phyloP scores from a whole-genome alignment of 2,797 vertebrate genomes.

The Phataginus tetradactyla region DNA sequence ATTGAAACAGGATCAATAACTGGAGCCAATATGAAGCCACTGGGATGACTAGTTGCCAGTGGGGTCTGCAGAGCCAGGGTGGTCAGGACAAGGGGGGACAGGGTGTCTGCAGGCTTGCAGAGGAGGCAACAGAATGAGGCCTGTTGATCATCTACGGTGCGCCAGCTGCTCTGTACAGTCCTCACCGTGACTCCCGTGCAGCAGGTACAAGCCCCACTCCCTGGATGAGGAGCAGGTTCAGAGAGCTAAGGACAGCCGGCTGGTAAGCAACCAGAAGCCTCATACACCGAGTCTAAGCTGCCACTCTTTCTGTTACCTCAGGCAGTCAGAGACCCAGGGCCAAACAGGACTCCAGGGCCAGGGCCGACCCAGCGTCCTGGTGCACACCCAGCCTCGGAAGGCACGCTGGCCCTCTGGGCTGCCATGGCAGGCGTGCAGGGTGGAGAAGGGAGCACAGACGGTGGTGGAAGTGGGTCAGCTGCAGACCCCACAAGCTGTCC shows the following conservation, averaged over 20 bases:
- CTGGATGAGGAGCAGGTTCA: not conserved
- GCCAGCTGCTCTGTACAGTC: not conserved
- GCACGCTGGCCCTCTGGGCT: not conserved
- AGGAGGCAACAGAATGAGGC: not conserved
- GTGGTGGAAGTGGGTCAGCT: not conserved
- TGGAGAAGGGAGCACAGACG: not conserved
- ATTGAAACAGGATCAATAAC: not conserved
- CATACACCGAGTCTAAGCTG: not conserved
- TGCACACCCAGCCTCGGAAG: not conserved
- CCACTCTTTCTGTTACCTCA: not conserved
- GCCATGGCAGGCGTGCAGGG: not conserved
- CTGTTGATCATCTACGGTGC: fast-evolving
- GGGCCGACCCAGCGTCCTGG: not conserved
- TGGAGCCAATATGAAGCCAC: not conserved
- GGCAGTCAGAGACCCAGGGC: not conserved
- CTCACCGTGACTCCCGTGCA: not conserved
- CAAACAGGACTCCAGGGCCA: not conserved
- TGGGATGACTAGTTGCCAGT: not conserved
- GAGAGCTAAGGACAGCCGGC: not conserved
- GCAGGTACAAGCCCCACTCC: not conserved
- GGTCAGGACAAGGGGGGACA: not conserved
- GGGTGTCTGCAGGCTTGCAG: not conserved
- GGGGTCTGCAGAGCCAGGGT: not conserved
- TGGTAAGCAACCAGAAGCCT: not conserved
- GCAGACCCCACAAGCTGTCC: not conserved